A percentile compares a stretch with the other conserved stretches of the same genome.
phyloP scores from a whole-genome alignment of 2,888 invertebrate species.

The Homarus gammarus region DNA sequence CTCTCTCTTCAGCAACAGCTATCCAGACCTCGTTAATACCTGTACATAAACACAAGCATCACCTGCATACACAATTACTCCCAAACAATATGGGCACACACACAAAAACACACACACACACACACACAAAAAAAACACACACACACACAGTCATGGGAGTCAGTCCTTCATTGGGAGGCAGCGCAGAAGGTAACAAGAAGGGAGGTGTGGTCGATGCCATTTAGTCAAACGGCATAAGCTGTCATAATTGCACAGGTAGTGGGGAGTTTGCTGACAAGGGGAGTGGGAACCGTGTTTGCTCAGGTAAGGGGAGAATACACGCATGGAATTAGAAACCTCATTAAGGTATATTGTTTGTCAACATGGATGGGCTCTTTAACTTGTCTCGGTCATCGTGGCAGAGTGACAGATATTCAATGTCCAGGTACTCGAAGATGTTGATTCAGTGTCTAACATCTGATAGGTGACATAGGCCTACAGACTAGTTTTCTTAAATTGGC shows the following conservation, averaged over 20 bases:
- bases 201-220: background rate
- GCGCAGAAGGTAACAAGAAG: slow-evolving; percentile 16
- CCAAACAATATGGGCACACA: background rate
- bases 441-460: too few relatives aligned
- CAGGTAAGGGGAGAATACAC: background rate
- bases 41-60: background rate
- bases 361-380: slow-evolving; percentile 20
- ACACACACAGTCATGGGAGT: slow-evolving; percentile 11
- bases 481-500: too few relatives aligned
- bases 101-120: background rate
- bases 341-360: slow-evolving; percentile 36
- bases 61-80: background rate
- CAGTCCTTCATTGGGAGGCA: background rate
- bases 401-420: slow-evolving; percentile 24
- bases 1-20: too few relatives aligned
- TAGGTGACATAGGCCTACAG: too few relatives aligned
- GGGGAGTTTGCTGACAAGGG: slow-evolving; percentile 12
- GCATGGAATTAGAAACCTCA: slow-evolving; percentile 45
- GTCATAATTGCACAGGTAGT: slow-evolving; percentile 29
- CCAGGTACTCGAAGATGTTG: too few relatives aligned
- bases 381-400: background rate
- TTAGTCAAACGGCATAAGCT: slow-evolving; percentile 12
- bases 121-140: background rate
- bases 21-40: background rate
- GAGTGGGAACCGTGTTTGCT: background rate